Evolutionary conservation across 2,888 invertebrate genomes (phyloP).

Genomic region (Apodemia duryi): DNA sequence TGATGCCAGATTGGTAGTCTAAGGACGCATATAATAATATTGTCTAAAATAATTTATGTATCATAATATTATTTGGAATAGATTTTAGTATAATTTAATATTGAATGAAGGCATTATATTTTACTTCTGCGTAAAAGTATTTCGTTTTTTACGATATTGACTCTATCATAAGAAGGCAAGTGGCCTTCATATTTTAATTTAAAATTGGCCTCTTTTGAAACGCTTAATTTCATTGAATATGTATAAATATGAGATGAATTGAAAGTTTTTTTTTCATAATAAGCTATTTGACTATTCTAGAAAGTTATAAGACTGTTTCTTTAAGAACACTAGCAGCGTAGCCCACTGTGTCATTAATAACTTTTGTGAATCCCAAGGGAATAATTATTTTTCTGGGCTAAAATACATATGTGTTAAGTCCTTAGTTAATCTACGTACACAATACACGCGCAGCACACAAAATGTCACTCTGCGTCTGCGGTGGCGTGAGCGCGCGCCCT

Average conservation of each 20-base stretch:
- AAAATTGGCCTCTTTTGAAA: neutral
- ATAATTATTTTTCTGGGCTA: too few species aligned
- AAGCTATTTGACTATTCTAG: neutral
- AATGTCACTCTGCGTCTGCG: too few species aligned
- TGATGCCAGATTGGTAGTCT: neutral
- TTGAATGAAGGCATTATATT: conserved; percentile 34
- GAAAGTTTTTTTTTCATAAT: neutral
- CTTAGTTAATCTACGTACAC: too few species aligned
- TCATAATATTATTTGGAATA: conserved; percentile 48
- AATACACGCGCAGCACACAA: too few species aligned
- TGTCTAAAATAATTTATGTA: conserved; percentile 52
- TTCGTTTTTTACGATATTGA: conserved; percentile 19
- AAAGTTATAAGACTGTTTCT: neutral
- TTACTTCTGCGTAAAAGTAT: conserved; percentile 22
- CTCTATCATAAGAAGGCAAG: neutral
- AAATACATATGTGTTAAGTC: too few species aligned
- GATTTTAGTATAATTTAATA: conserved; percentile 58
- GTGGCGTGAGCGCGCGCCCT: too few species aligned
- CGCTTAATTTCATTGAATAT: neutral
- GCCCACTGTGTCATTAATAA: neutral
- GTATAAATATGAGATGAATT: neutral
- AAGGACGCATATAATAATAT: conserved; percentile 20
- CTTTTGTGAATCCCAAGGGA: too few species aligned
- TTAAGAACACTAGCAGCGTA: neutral
- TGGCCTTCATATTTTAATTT: neutral